These are phyloP conservation scores for Pseudeuparius sepicola DNA, from an alignment of 2,888 invertebrate species.

Conservation along the genomic window DNA sequence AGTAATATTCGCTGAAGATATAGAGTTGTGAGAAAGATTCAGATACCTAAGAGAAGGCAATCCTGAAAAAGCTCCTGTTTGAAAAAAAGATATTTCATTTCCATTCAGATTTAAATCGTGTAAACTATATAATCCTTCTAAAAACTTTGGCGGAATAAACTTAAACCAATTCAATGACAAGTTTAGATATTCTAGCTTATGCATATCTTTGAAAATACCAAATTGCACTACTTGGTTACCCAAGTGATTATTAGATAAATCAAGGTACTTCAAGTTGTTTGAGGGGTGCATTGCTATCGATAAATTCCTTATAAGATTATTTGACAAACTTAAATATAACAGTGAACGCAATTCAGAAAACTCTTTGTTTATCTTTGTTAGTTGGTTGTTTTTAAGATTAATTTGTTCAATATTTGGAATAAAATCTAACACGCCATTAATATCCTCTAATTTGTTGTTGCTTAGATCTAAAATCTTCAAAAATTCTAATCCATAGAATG, in stretches of 20 bases:
- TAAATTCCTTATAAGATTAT: not conserved
- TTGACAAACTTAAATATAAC: not conserved
- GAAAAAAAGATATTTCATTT: not conserved
- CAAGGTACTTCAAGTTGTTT: not conserved
- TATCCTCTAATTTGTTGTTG: not conserved
- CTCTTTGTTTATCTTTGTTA: not conserved
- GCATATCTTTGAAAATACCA: not conserved
- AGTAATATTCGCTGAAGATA: not conserved
- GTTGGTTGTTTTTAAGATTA: not conserved
- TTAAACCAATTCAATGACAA: not conserved
- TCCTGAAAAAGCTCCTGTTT: slow-evolving; percentile 1
- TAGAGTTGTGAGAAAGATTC: not conserved
- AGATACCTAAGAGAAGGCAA: not conserved
- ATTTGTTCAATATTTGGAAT: not conserved
- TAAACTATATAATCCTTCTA: not conserved
- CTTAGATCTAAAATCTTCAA: not conserved
- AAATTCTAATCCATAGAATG: not conserved
- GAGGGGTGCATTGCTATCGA: not conserved
- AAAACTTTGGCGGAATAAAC: not conserved
- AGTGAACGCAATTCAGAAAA: not conserved
- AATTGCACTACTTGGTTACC: not conserved
- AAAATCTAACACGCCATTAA: not conserved
- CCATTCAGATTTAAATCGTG: not conserved
- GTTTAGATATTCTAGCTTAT: not conserved
- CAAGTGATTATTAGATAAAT: not conserved